Evolutionary conservation across 2,888 invertebrate species (phyloP).

Genomic region (Drosophila atroscutellata): DNA sequence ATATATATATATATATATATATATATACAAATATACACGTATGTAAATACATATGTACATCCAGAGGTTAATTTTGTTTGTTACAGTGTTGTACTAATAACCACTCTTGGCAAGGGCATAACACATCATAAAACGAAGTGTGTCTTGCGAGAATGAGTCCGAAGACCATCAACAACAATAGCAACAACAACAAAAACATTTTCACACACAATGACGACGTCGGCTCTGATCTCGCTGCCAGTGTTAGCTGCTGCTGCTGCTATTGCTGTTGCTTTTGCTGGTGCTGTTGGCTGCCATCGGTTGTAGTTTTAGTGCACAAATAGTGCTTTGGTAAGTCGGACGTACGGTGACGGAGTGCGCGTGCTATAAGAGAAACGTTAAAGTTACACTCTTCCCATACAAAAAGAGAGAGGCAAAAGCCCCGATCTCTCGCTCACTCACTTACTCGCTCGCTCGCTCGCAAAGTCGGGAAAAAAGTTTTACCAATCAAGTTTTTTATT

Average conservation of each 20-base stretch:
- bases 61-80: conserved; percentile 34
- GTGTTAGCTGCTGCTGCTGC: conserved; percentile 5
- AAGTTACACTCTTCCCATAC: conserved; percentile 38
- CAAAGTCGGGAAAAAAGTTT: conserved; percentile 75
- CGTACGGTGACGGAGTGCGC: conserved; percentile 53
- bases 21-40: not conserved
- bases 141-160: conserved; percentile 52
- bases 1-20: conserved; percentile 1
- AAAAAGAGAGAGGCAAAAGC: conserved; percentile 61
- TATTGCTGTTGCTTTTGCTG: conserved; percentile 13
- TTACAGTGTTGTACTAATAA: conserved; percentile 53
- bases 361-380: conserved; percentile 47
- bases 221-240: conserved; percentile 44
- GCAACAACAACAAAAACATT: conserved; percentile 9
- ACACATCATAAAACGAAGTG: conserved; percentile 59
- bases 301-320: conserved; percentile 62
- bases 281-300: conserved; percentile 26
- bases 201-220: conserved; percentile 48
- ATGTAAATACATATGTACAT: conserved; percentile 14
- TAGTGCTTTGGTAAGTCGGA: conserved; percentile 60
- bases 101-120: conserved; percentile 56
- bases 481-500: conserved; percentile 81
- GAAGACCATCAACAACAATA: conserved; percentile 15
- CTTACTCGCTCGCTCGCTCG: conserved; percentile 60
- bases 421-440: conserved; percentile 68